These are phyloP conservation scores for Teleopsis dalmanni DNA, from an alignment of 1,140 invertebrate genomes.

Conservation along the genomic window DNA sequence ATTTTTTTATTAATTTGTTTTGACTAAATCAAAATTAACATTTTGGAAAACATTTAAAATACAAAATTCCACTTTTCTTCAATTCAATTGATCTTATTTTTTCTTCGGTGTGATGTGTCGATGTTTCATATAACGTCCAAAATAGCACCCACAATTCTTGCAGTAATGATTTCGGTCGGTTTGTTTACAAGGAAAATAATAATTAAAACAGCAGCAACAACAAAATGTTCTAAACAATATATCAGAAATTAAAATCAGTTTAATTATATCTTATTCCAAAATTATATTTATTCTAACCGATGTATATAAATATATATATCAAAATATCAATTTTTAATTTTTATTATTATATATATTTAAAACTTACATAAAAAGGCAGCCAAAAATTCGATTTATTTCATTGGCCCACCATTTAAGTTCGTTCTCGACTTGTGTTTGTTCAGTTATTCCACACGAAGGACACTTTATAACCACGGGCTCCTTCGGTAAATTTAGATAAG, in stretches of 20 bases:
- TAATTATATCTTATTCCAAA: too few relatives aligned
- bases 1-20: too few relatives aligned
- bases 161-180: constrained; percentile 40
- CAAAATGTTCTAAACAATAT: constrained; percentile 24
- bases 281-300: too few relatives aligned
- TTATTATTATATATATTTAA: not conserved
- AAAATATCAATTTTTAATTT: not conserved
- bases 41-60: too few relatives aligned
- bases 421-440: constrained; percentile 25
- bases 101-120: constrained; percentile 15
- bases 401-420: constrained; percentile 39
- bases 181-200: constrained; percentile 31
- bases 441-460: constrained; percentile 30
- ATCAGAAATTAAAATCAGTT: constrained; percentile 1
- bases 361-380: constrained; percentile 38
- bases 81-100: too few relatives aligned
- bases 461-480: constrained; percentile 29
- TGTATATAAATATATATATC: too few relatives aligned
- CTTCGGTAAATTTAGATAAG: constrained; percentile 31
- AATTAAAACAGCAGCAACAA: constrained; percentile 37
- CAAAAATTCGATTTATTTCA: constrained; percentile 32
- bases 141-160: constrained; percentile 39
- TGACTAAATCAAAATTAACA: too few relatives aligned
- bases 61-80: too few relatives aligned
- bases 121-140: constrained; percentile 31